These are phyloP conservation scores for Drosophila miranda DNA, from an alignment of 1,140 invertebrate genomes.

Conservation along the genomic window DNA sequence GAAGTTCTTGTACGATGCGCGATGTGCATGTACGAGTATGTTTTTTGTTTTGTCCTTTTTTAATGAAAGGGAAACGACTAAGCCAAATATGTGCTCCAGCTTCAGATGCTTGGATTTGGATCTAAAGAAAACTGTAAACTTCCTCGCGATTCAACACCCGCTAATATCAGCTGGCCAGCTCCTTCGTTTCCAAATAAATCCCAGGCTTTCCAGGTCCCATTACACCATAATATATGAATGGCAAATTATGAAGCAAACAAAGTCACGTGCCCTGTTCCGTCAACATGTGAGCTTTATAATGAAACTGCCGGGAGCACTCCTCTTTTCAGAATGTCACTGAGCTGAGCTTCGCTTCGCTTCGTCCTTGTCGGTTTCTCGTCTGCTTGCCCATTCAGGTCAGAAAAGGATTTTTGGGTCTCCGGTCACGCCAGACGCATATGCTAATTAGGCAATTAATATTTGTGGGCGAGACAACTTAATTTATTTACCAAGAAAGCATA, in stretches of 20 bases:
- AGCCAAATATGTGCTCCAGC: no score
- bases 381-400: constrained; percentile 9
- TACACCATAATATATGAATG: neutral
- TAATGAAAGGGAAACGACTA: constrained; percentile 14
- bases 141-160: no score
- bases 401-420: constrained; percentile 30
- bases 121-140: neutral
- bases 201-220: no score
- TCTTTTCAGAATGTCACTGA: constrained; percentile 36
- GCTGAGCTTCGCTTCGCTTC: neutral
- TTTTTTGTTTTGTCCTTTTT: constrained; percentile 56
- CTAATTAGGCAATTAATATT: constrained; percentile 81
- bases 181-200: no score
- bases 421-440: constrained; percentile 73
- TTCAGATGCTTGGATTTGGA: no score
- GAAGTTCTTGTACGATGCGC: constrained; percentile 12
- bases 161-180: no score
- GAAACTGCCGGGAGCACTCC: constrained; percentile 8
- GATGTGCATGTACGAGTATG: constrained; percentile 35
- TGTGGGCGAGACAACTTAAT: constrained; percentile 80
- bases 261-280: constrained; percentile 52
- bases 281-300: constrained; percentile 47
- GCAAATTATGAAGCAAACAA: constrained; percentile 13
- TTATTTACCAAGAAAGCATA: constrained; percentile 72
- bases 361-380: constrained; percentile 3